Evolutionary conservation across 1,140 invertebrate genomes (phyloP).

Genomic region (Pseudomyrmex sp.): DNA sequence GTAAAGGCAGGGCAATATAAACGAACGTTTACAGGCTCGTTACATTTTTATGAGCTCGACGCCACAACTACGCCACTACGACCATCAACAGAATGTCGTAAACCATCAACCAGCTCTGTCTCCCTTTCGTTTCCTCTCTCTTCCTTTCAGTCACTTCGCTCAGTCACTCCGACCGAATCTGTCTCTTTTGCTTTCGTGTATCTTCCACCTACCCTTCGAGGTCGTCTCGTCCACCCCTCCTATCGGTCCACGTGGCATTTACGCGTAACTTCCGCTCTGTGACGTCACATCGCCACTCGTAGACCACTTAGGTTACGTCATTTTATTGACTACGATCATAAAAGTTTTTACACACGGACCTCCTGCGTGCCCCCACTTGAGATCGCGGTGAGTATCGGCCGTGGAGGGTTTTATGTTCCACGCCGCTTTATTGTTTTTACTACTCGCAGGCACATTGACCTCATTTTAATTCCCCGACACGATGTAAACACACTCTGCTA

Average conservation of each 20-base stretch:
- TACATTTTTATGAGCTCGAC: constrained; percentile 86
- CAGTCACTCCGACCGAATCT: constrained; percentile 61
- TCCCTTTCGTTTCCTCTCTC: constrained; percentile 55
- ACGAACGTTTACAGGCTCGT: constrained; percentile 86
- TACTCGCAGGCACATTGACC: constrained; percentile 54
- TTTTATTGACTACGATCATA: constrained; percentile 85
- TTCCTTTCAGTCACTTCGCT: constrained; percentile 40
- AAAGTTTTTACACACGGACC: constrained; percentile 83
- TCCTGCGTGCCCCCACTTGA: constrained; percentile 70
- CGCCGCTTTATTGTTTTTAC: constrained; percentile 63
- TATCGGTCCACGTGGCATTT: constrained; percentile 78
- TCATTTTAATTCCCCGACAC: constrained; percentile 46
- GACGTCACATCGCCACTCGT: constrained; percentile 78
- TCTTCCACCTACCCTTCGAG: constrained; percentile 54
- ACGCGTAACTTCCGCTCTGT: constrained; percentile 79
- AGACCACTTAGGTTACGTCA: constrained; percentile 83
- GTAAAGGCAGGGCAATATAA: constrained; percentile 84
- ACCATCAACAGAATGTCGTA: constrained; percentile 84
- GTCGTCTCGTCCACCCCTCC: constrained; percentile 16
- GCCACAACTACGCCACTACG: constrained; percentile 81
- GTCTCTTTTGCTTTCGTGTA: constrained; percentile 26
- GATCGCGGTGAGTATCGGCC: constrained; percentile 67
- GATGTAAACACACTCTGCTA: constrained; percentile 8
- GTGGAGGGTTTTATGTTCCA: constrained; percentile 67
- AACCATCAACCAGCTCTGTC: constrained; percentile 80